Base-by-base conservation (phyloP, 2,888 invertebrate genomes). In the Suillia variegata region DNA sequence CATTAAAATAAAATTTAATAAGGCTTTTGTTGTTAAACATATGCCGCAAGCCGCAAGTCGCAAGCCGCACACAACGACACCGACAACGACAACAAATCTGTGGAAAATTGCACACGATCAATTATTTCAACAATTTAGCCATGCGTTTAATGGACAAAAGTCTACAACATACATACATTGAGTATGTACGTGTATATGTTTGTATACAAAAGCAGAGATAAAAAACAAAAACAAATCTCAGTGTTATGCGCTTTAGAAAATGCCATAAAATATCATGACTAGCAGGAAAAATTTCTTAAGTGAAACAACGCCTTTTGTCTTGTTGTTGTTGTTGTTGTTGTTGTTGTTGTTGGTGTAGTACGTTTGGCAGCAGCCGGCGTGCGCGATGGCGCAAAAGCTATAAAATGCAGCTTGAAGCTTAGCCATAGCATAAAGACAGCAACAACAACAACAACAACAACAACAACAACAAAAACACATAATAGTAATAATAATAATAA, bases 121-220 rank as follows among this genome's bases (percentile, higher is more conserved):
- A 18, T 45, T 20, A 45, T 45, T 45, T 45, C 17, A 45, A 45
- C 45, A 20, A 45, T 45, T 45, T 45, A 45, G 45, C 45, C 45
- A 45, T 20, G 45, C 45, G 18, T 20, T 45, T 45, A 18, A 45
- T 45, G 45, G 5, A 45, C 45, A 45, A 45, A 45, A 45, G n/a
- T n/a, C n/a, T n/a, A n/a, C n/a, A 38, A 38, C 6, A 38, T 38
- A n/a, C 38, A 13, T 38, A 13, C 38, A 38, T n/a, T 38, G 38
- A 8, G n/a, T 13, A 38, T 38, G 38, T 5, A 13, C 38, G n/a
- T 38, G 38, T 5, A 10, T n/a, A n/a, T n/a, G 26, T 6, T 5
- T 26, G 26, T 26, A 26, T 26, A 26, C 38, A 10, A n/a, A 17
- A 45, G 8, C 45, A 13, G n/a, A n/a, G n/a, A n/a, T n/a, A n/a